phyloP scores from a whole-genome alignment of 2,888 invertebrate species.

The Amiota communis region DNA sequence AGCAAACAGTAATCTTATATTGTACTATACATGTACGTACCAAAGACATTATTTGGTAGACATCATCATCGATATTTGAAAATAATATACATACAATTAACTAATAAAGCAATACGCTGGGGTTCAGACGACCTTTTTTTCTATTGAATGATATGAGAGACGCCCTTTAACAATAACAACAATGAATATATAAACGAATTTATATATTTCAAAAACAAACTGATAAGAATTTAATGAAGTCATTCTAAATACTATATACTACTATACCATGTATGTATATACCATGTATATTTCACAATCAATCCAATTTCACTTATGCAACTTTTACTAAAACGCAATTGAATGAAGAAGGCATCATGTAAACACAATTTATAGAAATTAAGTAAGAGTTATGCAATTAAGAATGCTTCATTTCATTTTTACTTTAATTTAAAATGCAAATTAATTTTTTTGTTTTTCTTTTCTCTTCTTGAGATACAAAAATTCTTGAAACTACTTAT shows the following conservation, averaged over 20 bases:
- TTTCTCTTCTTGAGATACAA: not conserved
- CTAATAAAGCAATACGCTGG: not conserved
- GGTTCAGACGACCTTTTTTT: not conserved
- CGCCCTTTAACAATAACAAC: not conserved
- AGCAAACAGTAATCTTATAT: conserved; percentile 48
- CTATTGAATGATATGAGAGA: not conserved
- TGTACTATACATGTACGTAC: conserved; percentile 36
- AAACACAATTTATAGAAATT: conserved; percentile 9
- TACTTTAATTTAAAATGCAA: conserved; percentile 47
- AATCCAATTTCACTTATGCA: conserved; percentile 3
- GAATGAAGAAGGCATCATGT: conserved; percentile 16
- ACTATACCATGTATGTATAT: not conserved
- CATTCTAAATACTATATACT: not conserved
- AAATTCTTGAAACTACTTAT: no score
- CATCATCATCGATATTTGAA: not conserved
- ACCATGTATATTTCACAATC: not conserved
- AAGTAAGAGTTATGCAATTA: conserved; percentile 52
- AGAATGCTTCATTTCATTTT: conserved; percentile 54
- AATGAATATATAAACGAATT: conserved; percentile 3
- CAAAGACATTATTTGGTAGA: not conserved
- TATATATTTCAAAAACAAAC: conserved; percentile 1
- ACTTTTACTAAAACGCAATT: conserved; percentile 40
- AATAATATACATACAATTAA: not conserved
- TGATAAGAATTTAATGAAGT: conserved; percentile 13
- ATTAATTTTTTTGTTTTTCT: conserved; percentile 32